Conservation (phyloP, 2,113 vertebrate species). For the Bettongia penicillata region DNA sequence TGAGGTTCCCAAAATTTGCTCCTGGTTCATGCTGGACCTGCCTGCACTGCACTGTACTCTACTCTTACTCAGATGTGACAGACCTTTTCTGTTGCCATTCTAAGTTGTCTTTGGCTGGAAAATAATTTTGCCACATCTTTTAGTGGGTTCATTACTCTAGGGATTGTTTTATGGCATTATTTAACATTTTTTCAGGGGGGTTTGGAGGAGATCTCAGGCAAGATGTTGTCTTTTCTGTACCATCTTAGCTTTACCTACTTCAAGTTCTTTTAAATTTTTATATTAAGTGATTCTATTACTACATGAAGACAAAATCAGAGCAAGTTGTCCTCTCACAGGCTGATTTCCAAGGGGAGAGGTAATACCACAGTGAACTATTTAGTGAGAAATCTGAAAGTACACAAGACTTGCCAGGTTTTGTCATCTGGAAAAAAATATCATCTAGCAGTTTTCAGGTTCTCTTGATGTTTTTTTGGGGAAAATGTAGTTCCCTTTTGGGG, state of each 20-base stretch:
- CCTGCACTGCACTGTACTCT: no score
- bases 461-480: not conserved
- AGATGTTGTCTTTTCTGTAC: no score
- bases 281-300: not conserved
- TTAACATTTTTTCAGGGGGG: no score
- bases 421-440: not conserved
- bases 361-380: not conserved
- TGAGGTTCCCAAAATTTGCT: no score
- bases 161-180: no score
- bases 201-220: no score
- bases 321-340: not conserved
- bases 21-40: no score
- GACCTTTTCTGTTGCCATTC: no score
- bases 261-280: not conserved
- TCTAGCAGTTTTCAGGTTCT: not conserved
- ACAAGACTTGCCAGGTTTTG: not conserved
- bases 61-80: no score
- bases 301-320: not conserved
- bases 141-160: no score
- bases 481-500: not conserved
- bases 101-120: no score
- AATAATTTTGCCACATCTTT: no score
- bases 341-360: not conserved
- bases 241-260: not conserved
- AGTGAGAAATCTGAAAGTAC: not conserved